Conservation (phyloP, 2,888 invertebrate genomes). For the Eudasyphora cyanicolor region DNA sequence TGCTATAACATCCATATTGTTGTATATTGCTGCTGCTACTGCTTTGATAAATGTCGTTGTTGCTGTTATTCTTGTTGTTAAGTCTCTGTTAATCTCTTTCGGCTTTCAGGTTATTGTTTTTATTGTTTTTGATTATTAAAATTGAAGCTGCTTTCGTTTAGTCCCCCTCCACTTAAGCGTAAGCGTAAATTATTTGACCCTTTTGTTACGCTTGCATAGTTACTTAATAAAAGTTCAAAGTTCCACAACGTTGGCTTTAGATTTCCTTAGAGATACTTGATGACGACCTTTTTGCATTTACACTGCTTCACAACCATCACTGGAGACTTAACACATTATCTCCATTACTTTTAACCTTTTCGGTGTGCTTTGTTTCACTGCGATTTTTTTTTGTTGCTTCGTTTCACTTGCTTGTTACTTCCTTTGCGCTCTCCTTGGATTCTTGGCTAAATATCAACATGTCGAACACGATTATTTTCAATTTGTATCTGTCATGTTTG, state of each 20-base stretch:
- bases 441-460: neutral
- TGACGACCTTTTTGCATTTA: too few relatives aligned
- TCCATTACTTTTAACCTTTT: too few relatives aligned
- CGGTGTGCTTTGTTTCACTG: neutral
- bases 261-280: too few relatives aligned
- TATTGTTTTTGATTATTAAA: neutral
- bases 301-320: neutral
- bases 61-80: neutral
- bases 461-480: neutral
- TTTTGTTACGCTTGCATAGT: neutral
- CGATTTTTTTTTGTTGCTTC: neutral
- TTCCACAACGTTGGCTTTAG: too few relatives aligned
- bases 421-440: neutral
- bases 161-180: neutral
- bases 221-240: too few relatives aligned
- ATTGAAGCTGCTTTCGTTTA: neutral
- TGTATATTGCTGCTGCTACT: neutral
- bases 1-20: conserved; percentile 70
- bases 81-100: neutral
- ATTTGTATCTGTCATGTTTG: conserved; percentile 19
- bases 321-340: too few relatives aligned
- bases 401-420: neutral
- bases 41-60: conserved; percentile 24
- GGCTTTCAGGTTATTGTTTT: too few relatives aligned
- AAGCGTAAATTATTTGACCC: neutral